Base-by-base conservation (phyloP, 2,888 invertebrate genomes). In the Apamea monoglypha region DNA sequence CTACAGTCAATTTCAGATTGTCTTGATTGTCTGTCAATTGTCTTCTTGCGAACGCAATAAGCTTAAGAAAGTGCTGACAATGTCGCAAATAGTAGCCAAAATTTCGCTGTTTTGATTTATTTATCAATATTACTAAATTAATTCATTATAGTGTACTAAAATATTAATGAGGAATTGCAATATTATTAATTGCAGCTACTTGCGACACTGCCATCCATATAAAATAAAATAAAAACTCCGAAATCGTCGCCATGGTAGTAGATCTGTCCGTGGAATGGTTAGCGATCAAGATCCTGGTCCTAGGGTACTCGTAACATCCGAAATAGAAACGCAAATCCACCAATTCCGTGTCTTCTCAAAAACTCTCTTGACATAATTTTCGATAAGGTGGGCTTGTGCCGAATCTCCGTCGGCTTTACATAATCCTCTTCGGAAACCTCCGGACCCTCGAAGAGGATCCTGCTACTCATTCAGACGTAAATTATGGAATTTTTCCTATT, bases 361-460 rank as follows among this genome's bases (percentile, higher is more conserved):
- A 76, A 36, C 64, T 69, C 78, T 53, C 78, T 68, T 85, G 78
- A 81, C 78, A 74, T 81, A 87, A 87, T 78, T 85, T 78, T 86
- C 78, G 76, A 87, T 72, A 84, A 80, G 69, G 66, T 70, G 84
- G 80, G 85, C 72, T 75, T 66, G 72, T 68, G 40, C 44, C 64
- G 75, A 86, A 86, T 78, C 76, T 67, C 67, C 47, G 68, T 36
- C 72, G 78, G 86, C 78, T 85, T 86, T 75, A 76, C 73, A 85
- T 86, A 88, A 86, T 85, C 88, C 71, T 64, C 50, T 32, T 61
- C 10, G 36, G 25, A 64, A 81, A 56, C 73, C 73, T 63, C 12
- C 56, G 14, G 76, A 32, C 68, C 64, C 40, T 84, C 56, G 10
- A 47, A 76, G 25, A 21, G 64, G 74, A 67, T 50, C 61, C 69